These are phyloP conservation scores for Atrina japonica DNA, from an alignment of 2,888 invertebrate species.

Conservation along the genomic window DNA sequence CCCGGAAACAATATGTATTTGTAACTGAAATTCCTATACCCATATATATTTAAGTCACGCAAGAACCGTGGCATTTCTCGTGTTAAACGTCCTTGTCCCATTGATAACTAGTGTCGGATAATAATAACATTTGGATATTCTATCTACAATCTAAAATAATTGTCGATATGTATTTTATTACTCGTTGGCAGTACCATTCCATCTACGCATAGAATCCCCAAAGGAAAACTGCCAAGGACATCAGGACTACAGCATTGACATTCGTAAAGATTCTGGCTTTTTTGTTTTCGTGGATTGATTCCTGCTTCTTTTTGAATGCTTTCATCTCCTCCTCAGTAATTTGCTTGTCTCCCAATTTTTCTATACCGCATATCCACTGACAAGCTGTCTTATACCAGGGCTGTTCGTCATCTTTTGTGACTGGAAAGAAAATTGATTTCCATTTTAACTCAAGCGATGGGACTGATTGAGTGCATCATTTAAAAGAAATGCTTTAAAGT, in stretches of 20 bases:
- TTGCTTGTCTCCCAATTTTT: slow-evolving; percentile 68
- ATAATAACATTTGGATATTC: no score
- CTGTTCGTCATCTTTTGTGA: slow-evolving; percentile 25
- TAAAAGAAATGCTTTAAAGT: not conserved
- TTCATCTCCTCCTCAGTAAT: slow-evolving; percentile 70
- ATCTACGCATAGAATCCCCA: slow-evolving; percentile 78
- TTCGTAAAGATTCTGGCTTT: slow-evolving; percentile 76
- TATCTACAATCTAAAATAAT: no score
- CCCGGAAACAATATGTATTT: no score
- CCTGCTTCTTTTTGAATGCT: slow-evolving; percentile 69
- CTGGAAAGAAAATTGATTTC: no score
- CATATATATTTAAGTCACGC: no score
- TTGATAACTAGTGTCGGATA: no score
- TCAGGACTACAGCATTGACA: slow-evolving; percentile 77
- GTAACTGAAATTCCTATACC: no score
- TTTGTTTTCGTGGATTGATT: slow-evolving; percentile 78
- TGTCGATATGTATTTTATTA: no score
- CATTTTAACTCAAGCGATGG: no score
- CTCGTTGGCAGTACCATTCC: no score
- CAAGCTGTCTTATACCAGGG: slow-evolving; percentile 75
- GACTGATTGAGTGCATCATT: not conserved
- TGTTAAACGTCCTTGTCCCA: no score
- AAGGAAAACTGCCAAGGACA: slow-evolving; percentile 76
- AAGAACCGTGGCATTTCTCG: no score
- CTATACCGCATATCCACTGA: slow-evolving; percentile 80